Conservation (phyloP, 2,888 invertebrate genomes). For the Trachelus tabidus region DNA sequence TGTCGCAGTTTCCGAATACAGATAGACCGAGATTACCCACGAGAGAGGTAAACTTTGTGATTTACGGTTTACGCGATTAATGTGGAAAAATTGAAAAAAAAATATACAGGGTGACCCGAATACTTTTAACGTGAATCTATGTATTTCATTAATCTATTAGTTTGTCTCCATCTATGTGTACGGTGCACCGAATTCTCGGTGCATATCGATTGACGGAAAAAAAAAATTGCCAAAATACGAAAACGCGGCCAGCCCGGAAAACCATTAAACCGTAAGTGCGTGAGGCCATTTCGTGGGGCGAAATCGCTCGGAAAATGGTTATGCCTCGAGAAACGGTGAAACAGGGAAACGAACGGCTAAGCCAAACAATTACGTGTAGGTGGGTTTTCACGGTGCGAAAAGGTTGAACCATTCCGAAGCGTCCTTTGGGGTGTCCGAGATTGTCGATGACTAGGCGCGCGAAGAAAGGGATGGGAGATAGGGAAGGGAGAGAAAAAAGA, state of each 20-base stretch:
- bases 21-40: background rate
- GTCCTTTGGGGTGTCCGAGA: slow-evolving; percentile 20
- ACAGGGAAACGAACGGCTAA: background rate
- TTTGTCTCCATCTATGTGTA: too few relatives aligned
- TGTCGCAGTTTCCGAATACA: background rate
- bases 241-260: background rate
- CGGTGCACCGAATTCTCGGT: background rate
- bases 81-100: background rate
- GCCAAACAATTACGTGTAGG: background rate
- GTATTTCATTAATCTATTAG: background rate
- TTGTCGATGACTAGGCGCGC: slow-evolving; percentile 35
- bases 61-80: background rate
- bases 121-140: background rate
- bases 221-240: background rate
- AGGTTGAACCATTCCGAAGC: background rate
- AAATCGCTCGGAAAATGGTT: slow-evolving; percentile 6
- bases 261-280: background rate
- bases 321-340: background rate
- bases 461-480: slow-evolving; percentile 25
- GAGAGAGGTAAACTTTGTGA: background rate
- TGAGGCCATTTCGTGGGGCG: background rate
- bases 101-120: too few relatives aligned
- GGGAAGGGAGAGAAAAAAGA: slow-evolving; percentile 35
- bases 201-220: too few relatives aligned
- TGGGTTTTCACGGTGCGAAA: background rate